Evolutionary conservation across 1,140 invertebrate species (phyloP), one percentile per base, ranked within the genome.

Genomic region (Pseudobourletiella spinata): DNA sequence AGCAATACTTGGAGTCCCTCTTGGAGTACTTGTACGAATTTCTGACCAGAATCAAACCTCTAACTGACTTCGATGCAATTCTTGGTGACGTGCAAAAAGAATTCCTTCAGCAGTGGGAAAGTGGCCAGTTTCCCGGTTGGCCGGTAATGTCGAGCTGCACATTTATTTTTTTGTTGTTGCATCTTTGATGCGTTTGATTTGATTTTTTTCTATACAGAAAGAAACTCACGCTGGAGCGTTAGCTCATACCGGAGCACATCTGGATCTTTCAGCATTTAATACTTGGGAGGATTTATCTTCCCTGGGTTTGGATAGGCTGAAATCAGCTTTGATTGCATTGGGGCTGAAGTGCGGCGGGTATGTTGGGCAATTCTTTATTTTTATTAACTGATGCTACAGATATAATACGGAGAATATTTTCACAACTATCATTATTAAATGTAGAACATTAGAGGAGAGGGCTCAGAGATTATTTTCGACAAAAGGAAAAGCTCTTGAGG

Each of bases 251-350:
- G 95, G 94, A 61, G 95, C 95, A 18, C 92, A 96, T 79, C 82
- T 99, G 50, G 96, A 99, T 77, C 76, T 99, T 1, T 95, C 92
- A 11, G 92, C 92, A 0, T 99, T 98, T 76, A 80, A 78, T 18
- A 95, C 91, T n/a, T 91, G 89, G 86, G 94, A 98, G 77, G 96
- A 99, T 77, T 77, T 98, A 61, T 93, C 93, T 2, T 96, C 94
- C 6, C 78, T 99, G 4, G 97, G 96, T 42, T 76, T 98, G 65
- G 96, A 99, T 80, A 84, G 96, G 74, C 80, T 99, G 1, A 99
- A 99, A 75, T 95, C 92, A 16, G 97, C 95, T 11, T 77, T 99
- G 1, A 88, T 98, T 84, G 96, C 95, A 3, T 76, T 99, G n/a
- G 91, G 92, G 1, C 78, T 99, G 0, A 99, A 99, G 76, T 99